Evolutionary conservation across 2,888 invertebrate genomes (phyloP).

Genomic region (Cantharis rustica): DNA sequence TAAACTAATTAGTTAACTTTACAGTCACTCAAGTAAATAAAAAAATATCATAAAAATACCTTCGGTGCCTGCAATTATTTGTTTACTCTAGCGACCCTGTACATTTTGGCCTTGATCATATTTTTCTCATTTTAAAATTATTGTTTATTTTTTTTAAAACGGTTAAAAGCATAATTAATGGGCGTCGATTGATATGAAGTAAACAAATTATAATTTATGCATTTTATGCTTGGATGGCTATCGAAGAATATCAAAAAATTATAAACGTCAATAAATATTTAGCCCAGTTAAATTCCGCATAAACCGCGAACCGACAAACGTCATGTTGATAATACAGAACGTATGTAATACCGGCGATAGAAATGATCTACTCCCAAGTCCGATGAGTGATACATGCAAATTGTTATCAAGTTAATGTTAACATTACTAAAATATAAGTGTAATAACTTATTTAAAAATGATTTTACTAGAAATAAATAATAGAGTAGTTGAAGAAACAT

Average conservation of each 20-base stretch:
- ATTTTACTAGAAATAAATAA: slow-evolving; percentile 99
- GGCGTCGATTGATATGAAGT: background rate
- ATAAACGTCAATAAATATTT: background rate
- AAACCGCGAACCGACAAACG: background rate
- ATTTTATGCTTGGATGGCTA: background rate
- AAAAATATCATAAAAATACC: too few relatives aligned
- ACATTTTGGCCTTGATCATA: background rate
- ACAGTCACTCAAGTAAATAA: too few relatives aligned
- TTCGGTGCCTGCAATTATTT: too few relatives aligned
- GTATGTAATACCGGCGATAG: slow-evolving; percentile 24
- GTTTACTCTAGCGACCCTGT: background rate
- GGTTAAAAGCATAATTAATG: background rate
- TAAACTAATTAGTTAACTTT: too few relatives aligned
- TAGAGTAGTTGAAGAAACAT: slow-evolving; percentile 96
- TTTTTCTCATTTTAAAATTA: background rate
- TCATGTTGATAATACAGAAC: slow-evolving; percentile 14
- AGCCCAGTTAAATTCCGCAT: background rate
- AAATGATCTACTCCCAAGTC: slow-evolving; percentile 37
- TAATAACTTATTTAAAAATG: slow-evolving; percentile 62
- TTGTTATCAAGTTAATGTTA: slow-evolving; percentile 30
- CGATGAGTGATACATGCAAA: slow-evolving; percentile 31
- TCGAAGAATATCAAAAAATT: background rate
- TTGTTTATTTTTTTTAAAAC: background rate
- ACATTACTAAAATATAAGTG: slow-evolving; percentile 31
- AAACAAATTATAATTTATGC: background rate